phyloP scores from a whole-genome alignment of 2,113 vertebrate species.

The Lasiurus borealis region DNA sequence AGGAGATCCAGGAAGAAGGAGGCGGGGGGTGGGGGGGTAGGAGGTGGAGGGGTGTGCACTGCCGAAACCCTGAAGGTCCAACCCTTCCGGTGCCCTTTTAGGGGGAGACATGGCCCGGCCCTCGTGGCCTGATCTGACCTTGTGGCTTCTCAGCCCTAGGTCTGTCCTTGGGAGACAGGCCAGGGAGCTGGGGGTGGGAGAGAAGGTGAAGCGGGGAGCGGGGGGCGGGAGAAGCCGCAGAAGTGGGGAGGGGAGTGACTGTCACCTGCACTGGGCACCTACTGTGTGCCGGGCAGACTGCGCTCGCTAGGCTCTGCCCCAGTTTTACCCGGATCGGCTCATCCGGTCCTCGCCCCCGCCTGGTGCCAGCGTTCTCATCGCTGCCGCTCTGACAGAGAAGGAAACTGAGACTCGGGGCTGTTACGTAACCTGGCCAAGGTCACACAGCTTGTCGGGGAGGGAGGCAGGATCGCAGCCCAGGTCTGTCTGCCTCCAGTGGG shows the following conservation, averaged over 20 bases:
- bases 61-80: background rate
- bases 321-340: background rate
- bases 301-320: background rate
- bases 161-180: background rate
- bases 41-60: background rate
- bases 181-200: background rate
- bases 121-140: background rate
- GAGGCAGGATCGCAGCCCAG: conserved; percentile 70
- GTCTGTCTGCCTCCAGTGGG: conserved; percentile 61
- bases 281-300: background rate
- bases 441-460: conserved; percentile 73
- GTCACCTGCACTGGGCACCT: background rate
- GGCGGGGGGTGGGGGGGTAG: background rate
- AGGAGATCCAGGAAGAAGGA: background rate
- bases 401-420: conserved; percentile 75
- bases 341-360: background rate
- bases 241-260: background rate
- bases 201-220: background rate
- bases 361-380: background rate
- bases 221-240: background rate
- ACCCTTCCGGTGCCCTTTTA: background rate
- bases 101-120: background rate
- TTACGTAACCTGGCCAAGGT: conserved; percentile 80
- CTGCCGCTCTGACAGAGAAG: conserved; percentile 58
- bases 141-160: background rate